These are phyloP conservation scores for Euzophera pinguis DNA, from an alignment of 2,888 invertebrate species.

Conservation along the genomic window DNA sequence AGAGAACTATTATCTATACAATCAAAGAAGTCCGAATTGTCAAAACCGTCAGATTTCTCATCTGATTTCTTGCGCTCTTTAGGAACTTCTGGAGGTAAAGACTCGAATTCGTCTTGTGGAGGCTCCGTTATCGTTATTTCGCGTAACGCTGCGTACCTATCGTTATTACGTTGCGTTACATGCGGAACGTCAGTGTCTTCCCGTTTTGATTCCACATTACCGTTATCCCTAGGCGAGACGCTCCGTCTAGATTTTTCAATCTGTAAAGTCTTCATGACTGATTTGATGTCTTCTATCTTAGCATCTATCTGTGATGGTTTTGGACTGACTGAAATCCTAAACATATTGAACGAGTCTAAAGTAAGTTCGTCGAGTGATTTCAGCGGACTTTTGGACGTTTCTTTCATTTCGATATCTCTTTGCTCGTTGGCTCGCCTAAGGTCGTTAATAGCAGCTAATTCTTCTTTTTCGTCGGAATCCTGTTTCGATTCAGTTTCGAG, in stretches of 20 bases:
- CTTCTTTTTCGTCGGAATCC: constrained; percentile 63
- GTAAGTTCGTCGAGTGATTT: constrained; percentile 65
- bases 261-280: constrained; percentile 68
- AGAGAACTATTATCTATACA: constrained; percentile 75
- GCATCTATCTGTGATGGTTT: constrained; percentile 65
- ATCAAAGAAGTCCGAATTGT: constrained; percentile 75
- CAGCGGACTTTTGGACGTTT: constrained; percentile 55
- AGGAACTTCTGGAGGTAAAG: constrained; percentile 65
- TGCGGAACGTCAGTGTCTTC: constrained; percentile 39
- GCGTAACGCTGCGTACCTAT: constrained; percentile 89
- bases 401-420: constrained; percentile 43
- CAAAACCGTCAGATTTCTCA: constrained; percentile 74
- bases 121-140: constrained; percentile 85
- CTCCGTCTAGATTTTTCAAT: constrained; percentile 59
- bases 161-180: constrained; percentile 41
- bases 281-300: constrained; percentile 71
- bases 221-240: constrained; percentile 71
- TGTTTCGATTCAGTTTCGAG: constrained; percentile 47
- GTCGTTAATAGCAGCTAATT: constrained; percentile 52
- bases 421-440: constrained; percentile 49
- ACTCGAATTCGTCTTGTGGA: constrained; percentile 75
- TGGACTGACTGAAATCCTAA: constrained; percentile 65
- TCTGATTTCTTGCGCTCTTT: constrained; percentile 74
- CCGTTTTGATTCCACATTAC: constrained; percentile 53
- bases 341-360: constrained; percentile 65